These are phyloP conservation scores for Alcedo atthis DNA, from an alignment of 2,797 vertebrate species.

Conservation along the genomic window DNA sequence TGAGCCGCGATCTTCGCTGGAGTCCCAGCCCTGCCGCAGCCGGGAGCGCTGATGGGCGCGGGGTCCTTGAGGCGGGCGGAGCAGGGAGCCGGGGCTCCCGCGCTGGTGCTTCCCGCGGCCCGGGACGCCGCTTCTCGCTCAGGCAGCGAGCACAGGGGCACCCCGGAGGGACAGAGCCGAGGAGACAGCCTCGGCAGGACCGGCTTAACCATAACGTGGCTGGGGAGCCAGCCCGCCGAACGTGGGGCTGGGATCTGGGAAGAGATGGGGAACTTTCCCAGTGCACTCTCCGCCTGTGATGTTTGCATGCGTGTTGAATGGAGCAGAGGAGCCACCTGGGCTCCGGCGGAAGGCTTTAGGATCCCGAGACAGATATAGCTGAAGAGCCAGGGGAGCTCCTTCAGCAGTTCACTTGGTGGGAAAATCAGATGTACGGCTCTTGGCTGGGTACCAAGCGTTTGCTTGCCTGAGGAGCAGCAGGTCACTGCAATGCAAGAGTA, in stretches of 20 bases:
- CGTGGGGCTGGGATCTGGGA: neutral
- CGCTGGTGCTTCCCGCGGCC: no score
- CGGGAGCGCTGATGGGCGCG: neutral
- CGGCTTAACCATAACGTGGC: accelerated
- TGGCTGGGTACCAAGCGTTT: constrained; percentile 12
- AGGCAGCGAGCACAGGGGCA: neutral
- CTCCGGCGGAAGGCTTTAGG: neutral
- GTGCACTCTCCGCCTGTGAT: neutral
- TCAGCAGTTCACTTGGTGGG: constrained; percentile 44
- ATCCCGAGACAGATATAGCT: constrained; percentile 1
- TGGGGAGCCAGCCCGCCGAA: neutral
- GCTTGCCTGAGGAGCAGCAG: neutral
- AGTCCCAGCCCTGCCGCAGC: neutral
- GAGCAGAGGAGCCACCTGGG: constrained; percentile 4
- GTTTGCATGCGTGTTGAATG: neutral
- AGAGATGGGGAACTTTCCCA: neutral
- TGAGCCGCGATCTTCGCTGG: neutral
- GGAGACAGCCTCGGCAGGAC: neutral
- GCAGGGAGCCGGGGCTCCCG: neutral
- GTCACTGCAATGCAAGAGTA: constrained; percentile 2
- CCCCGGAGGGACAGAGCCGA: neutral
- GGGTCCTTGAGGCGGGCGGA: neutral
- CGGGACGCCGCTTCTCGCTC: neutral
- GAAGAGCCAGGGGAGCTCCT: constrained; percentile 33
- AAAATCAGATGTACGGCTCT: constrained; percentile 34